These are phyloP conservation scores for Spilarctia lutea DNA, from an alignment of 2,888 invertebrate genomes.

Conservation along the genomic window DNA sequence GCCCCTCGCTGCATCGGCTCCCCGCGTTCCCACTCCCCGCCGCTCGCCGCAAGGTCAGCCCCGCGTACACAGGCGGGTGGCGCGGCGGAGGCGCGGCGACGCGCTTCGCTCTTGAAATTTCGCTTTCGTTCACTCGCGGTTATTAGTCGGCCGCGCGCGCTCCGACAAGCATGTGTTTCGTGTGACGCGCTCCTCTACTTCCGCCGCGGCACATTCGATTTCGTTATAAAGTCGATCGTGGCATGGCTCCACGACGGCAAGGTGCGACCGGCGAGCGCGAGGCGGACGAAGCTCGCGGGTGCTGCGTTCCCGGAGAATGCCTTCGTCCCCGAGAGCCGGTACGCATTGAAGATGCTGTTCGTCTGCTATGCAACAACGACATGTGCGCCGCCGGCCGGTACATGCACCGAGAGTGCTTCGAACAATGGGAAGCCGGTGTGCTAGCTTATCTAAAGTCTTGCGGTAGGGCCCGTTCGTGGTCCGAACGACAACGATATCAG, in stretches of 20 bases:
- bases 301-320: conserved; percentile 95
- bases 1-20: conserved; percentile 63
- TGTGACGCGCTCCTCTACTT: conserved; percentile 81
- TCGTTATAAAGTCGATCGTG: conserved; percentile 74
- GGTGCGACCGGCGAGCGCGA: conserved; percentile 83
- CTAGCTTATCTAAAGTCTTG: conserved; percentile 95
- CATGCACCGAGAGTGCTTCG: conserved; percentile 99
- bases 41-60: conserved; percentile 76
- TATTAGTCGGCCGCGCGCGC: conserved; percentile 87
- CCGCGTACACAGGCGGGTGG: conserved; percentile 73
- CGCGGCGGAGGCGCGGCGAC: conserved; percentile 75
- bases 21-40: conserved; percentile 63
- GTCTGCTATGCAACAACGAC: conserved; percentile 98
- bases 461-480: conserved; percentile 97
- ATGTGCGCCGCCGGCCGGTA: conserved; percentile 94
- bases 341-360: conserved; percentile 91
- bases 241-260: conserved; percentile 84
- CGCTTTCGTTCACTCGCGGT: conserved; percentile 89
- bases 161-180: conserved; percentile 87
- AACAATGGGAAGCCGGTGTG: conserved; percentile 96
- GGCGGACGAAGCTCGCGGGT: conserved; percentile 87
- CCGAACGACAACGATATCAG: conserved; percentile 96
- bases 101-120: conserved; percentile 89
- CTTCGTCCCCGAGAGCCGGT: conserved; percentile 89
- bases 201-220: conserved; percentile 76